Conservation (phyloP, 2,113 vertebrate genomes). For the Oenanthe oenanthe region DNA sequence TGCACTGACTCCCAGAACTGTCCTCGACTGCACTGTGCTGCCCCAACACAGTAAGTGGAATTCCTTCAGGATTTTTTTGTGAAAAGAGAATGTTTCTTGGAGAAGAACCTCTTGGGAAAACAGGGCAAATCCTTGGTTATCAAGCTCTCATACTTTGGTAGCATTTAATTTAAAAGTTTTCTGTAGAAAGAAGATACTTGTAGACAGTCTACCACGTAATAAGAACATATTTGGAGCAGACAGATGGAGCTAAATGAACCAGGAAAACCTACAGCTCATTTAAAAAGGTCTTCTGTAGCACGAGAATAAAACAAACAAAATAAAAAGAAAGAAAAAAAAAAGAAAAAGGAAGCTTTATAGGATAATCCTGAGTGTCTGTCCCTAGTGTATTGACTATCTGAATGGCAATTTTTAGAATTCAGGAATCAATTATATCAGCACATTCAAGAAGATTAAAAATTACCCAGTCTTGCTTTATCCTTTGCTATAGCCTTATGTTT, state of each 20-base stretch:
- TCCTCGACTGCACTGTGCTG: neutral
- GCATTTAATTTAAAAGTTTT: neutral
- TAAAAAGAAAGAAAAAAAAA: too few species aligned
- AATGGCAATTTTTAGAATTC: neutral
- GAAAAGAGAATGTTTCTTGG: neutral
- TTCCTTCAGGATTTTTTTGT: neutral
- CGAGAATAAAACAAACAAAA: neutral
- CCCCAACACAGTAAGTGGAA: neutral
- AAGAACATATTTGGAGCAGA: constrained; percentile 13
- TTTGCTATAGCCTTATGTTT: neutral
- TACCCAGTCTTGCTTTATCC: neutral
- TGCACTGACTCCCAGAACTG: neutral
- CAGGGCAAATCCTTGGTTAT: neutral
- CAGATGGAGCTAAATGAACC: constrained; percentile 25
- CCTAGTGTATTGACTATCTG: neutral
- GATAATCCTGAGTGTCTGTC: neutral
- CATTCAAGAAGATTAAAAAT: neutral
- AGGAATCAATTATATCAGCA: neutral
- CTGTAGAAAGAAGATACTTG: neutral
- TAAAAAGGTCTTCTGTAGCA: neutral
- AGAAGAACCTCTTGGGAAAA: neutral
- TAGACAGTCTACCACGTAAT: neutral
- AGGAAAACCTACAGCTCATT: neutral
- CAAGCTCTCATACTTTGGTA: neutral
- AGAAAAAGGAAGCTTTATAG: neutral